Evolutionary conservation across 1,140 invertebrate species (phyloP).

Genomic region (Cheumatopsyche charites): DNA sequence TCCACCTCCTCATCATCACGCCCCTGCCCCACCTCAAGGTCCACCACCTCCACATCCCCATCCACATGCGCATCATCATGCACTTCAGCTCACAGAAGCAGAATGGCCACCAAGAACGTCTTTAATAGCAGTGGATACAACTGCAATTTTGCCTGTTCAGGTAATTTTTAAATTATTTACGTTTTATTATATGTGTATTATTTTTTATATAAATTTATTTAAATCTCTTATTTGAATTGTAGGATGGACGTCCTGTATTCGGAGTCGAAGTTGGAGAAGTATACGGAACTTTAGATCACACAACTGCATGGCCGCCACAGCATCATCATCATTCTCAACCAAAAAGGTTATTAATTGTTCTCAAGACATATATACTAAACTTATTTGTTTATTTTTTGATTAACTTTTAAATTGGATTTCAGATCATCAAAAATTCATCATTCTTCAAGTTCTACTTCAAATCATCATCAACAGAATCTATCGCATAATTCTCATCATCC

Average conservation of each 20-base stretch:
- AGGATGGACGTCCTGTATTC: constrained; percentile 70
- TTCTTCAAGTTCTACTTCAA: constrained; percentile 45
- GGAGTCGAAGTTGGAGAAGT: constrained; percentile 65
- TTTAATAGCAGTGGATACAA: constrained; percentile 46
- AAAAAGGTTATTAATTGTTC: constrained; percentile 41
- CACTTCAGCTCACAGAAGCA: constrained; percentile 33
- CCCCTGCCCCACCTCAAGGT: constrained; percentile 52
- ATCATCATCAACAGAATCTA: constrained; percentile 55
- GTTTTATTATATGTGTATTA: background rate
- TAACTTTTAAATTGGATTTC: constrained; percentile 9
- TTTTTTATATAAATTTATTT: background rate
- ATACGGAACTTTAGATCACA: constrained; percentile 65
- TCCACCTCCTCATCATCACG: constrained; percentile 47
- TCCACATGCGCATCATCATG: constrained; percentile 34
- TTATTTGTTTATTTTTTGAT: background rate
- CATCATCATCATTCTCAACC: constrained; percentile 54
- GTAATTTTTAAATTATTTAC: constrained; percentile 25
- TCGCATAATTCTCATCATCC: constrained; percentile 28
- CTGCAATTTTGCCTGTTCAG: constrained; percentile 47
- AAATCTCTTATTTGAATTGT: constrained; percentile 7
- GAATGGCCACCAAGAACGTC: constrained; percentile 44
- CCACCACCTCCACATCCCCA: constrained; percentile 26
- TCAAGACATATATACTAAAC: constrained; percentile 1
- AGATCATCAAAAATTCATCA: constrained; percentile 46
- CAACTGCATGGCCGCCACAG: constrained; percentile 61